Conservation (phyloP, 2,888 invertebrate species). For the Plebejus anna region DNA sequence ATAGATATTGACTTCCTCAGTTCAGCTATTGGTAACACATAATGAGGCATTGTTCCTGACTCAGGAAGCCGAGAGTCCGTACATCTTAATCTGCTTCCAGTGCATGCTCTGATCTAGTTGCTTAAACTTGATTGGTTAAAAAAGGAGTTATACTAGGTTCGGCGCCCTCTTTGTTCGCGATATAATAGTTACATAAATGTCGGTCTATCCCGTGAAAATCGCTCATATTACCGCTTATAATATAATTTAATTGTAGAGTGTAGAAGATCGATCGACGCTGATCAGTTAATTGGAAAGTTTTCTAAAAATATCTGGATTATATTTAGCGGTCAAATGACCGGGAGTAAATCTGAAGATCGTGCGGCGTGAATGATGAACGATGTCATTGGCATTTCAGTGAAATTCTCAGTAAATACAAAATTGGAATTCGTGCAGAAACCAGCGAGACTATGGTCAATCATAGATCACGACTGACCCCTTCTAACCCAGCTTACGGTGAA, state of each 20-base stretch:
- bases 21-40: conserved; percentile 66
- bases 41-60: conserved; percentile 69
- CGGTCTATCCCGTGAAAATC: neutral
- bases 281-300: neutral
- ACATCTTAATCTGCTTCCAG: conserved; percentile 63
- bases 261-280: too few relatives aligned
- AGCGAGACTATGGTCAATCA: conserved; percentile 52
- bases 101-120: conserved; percentile 53
- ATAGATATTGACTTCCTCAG: conserved; percentile 79
- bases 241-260: too few relatives aligned
- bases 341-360: conserved; percentile 58
- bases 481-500: conserved; percentile 28
- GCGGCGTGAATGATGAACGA: conserved; percentile 52
- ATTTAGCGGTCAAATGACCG: conserved; percentile 45
- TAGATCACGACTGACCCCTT: conserved; percentile 51
- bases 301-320: neutral
- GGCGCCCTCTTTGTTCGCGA: neutral
- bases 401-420: conserved; percentile 42
- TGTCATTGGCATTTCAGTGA: conserved; percentile 52
- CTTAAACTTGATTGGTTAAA: conserved; percentile 42
- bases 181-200: neutral
- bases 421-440: conserved; percentile 53
- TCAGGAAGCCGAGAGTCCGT: conserved; percentile 48
- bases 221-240: too few relatives aligned
- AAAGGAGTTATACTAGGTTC: neutral